Percentiles rank a stretch among this genome's conserved stretches.
Conservation (phyloP, 1,140 invertebrate genomes). For the Bathynomus jamesi region DNA sequence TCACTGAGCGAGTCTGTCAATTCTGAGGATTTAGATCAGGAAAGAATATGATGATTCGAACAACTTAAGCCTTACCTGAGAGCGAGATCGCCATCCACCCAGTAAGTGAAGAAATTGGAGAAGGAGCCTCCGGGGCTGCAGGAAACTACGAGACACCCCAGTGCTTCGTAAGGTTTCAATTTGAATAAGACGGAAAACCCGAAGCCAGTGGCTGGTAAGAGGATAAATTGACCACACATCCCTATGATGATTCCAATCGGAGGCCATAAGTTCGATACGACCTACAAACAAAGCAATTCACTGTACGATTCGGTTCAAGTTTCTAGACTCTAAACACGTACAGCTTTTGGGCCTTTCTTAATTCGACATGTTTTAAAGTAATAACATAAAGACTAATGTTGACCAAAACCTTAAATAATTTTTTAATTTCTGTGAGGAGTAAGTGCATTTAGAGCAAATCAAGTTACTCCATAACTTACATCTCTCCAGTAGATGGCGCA, state of each 20-base stretch:
- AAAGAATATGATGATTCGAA: not conserved
- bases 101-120: slow-evolving; percentile 46
- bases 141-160: slow-evolving; percentile 42
- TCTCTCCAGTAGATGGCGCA: slow-evolving; percentile 16
- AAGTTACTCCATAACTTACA: slow-evolving; percentile 1
- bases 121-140: slow-evolving; percentile 45
- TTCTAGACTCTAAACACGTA: not conserved
- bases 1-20: not conserved
- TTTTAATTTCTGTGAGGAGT: not conserved
- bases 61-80: slow-evolving; percentile 40
- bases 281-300: slow-evolving; percentile 1
- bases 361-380: not conserved
- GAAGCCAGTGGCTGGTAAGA: slow-evolving; percentile 44
- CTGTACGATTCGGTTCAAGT: not conserved
- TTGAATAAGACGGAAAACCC: slow-evolving; percentile 38
- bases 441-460: not conserved
- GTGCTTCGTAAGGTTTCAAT: slow-evolving; percentile 37
- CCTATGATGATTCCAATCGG: slow-evolving; percentile 44
- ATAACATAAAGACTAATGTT: not conserved
- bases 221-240: slow-evolving; percentile 44
- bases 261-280: slow-evolving; percentile 36
- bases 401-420: not conserved
- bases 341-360: not conserved
- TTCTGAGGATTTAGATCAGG: not conserved
- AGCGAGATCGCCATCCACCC: slow-evolving; percentile 44